Evolutionary conservation across 64 coral and sea anemone species (phyloP), one percentile per base, ranked within the genome.

Genomic region (Dendrophyllia cribrosa): DNA sequence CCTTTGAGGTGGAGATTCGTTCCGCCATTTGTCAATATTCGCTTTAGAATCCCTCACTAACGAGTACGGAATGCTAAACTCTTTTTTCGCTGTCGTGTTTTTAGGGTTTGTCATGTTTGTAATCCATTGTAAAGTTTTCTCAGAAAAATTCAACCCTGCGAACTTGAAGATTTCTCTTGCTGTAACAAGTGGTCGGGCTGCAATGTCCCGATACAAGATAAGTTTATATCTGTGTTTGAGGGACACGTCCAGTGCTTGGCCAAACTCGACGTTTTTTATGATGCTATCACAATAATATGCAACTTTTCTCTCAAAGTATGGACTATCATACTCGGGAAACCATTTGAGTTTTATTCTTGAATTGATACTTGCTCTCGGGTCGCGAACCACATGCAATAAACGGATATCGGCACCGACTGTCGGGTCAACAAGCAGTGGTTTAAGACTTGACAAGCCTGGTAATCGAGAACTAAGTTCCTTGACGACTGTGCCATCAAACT

Each of bases 161-260:
- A 84, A 84, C 43, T 84, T 51, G 43, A 25, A 84, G 61, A 84
- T 11, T 22, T 84, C 61, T 67, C 43, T 50, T 12, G 62, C 80
- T 34, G 26, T 21, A 12, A 67, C 61, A 51, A 84, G 17, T 19
- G 80, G 80, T 11, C 80, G 44, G 16, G 80, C 45, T 5, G 62
- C 80, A 12, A 84, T 50, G 12, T 84, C 80, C 20, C n/a, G 43
- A 47, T 84, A 84, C 11, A 67, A 67, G 16, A 84, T 50, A 67
- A 84, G 61, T 84, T 84, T 84, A 12, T 84, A 84, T 84, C 61
- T 84, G 43, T 51, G 43, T 67, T 50, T 66, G 19, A 84, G 80
- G 14, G 80, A 24, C 6, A 43, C 62, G 20, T 84, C 45, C 4
- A 84, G 62, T 17, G 62, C 44, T 17, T n/a, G 45, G 20, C 80